phyloP scores from a whole-genome alignment of 2,888 invertebrate species.

The Acheta domesticus region DNA sequence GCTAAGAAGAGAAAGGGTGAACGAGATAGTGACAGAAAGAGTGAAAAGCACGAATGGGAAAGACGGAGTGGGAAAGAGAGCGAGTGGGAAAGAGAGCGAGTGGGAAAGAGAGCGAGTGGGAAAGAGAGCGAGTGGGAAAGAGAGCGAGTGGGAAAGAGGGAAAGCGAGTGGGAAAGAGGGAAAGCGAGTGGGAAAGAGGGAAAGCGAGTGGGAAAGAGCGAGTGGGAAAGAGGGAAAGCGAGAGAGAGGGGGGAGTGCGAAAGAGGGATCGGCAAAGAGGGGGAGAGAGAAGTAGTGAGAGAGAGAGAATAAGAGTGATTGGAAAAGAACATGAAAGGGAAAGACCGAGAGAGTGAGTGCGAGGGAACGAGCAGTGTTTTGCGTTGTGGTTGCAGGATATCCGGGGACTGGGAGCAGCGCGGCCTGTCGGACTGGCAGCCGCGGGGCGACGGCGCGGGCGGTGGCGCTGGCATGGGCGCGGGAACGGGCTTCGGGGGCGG shows the following conservation, averaged over 20 bases:
- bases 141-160: background rate
- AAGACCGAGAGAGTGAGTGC: too few relatives aligned
- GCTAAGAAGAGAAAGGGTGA: background rate
- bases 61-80: background rate
- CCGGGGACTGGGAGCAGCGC: too few relatives aligned
- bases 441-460: too few relatives aligned
- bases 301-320: background rate
- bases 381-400: too few relatives aligned
- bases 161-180: background rate
- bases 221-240: background rate
- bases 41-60: background rate
- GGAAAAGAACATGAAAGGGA: background rate
- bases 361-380: too few relatives aligned
- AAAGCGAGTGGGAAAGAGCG: background rate
- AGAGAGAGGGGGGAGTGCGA: background rate
- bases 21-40: background rate
- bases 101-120: background rate
- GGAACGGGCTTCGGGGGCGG: too few relatives aligned
- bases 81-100: background rate
- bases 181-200: background rate
- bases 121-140: background rate
- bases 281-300: background rate
- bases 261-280: background rate
- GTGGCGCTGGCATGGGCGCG: too few relatives aligned
- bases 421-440: too few relatives aligned